These are phyloP conservation scores for Chelonoidis abingdonii DNA, from an alignment of 2,113 vertebrate species.

Conservation along the genomic window DNA sequence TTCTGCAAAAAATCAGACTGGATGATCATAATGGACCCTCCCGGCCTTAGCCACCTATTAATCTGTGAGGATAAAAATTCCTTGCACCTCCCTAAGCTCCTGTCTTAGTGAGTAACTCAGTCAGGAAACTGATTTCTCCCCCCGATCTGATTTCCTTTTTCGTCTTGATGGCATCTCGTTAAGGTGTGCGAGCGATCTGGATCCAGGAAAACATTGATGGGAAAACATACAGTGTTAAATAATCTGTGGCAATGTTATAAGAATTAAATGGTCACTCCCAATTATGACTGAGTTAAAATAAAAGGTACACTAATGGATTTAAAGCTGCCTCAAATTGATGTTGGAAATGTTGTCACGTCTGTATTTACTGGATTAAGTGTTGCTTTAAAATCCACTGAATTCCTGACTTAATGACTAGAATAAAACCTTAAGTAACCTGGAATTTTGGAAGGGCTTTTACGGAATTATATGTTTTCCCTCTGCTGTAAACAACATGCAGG, in stretches of 20 bases:
- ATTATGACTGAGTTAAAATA: neutral
- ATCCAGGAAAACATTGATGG: neutral
- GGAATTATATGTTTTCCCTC: neutral
- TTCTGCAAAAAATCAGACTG: neutral
- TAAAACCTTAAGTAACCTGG: neutral
- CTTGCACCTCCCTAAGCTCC: neutral
- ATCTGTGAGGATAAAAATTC: neutral
- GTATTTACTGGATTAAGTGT: neutral
- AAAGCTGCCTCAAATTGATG: neutral
- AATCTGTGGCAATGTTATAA: neutral
- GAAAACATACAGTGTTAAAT: neutral
- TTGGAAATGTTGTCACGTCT: neutral
- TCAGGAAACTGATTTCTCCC: neutral
- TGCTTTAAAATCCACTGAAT: neutral
- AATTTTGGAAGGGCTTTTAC: neutral
- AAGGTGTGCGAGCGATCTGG: neutral
- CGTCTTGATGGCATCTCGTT: neutral
- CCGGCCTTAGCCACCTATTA: neutral
- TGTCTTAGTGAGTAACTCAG: neutral
- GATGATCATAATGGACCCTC: neutral
- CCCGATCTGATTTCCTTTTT: neutral
- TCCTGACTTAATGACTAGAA: neutral
- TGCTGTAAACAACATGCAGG: neutral
- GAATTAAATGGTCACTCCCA: neutral
- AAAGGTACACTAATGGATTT: neutral